These are phyloP conservation scores for Trissoscelio sp. DNA, from an alignment of 2,888 invertebrate species.

Conservation along the genomic window DNA sequence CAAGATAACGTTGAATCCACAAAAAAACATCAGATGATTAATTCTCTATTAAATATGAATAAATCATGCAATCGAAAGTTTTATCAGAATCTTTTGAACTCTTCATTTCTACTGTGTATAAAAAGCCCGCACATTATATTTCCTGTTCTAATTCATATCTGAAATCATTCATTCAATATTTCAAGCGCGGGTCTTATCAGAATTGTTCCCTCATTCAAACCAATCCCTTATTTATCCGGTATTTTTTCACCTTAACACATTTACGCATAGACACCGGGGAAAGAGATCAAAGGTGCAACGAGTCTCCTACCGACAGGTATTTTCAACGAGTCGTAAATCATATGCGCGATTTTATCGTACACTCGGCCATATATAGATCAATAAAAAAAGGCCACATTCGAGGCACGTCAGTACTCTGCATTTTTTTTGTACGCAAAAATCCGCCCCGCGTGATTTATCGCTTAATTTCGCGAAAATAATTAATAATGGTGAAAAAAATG, in stretches of 20 bases:
- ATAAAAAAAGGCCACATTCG: constrained; percentile 47
- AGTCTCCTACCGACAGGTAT: constrained; percentile 68
- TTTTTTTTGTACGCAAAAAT: constrained; percentile 29
- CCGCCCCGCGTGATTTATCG: constrained; percentile 53
- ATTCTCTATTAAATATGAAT: too few species aligned
- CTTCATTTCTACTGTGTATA: too few species aligned
- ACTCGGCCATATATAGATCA: constrained; percentile 64
- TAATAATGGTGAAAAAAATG: constrained; percentile 41
- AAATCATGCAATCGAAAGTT: neutral
- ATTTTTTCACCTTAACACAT: constrained; percentile 47
- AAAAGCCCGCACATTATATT: neutral
- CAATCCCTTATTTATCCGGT: constrained; percentile 56
- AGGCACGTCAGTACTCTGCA: constrained; percentile 22
- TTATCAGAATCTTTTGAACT: too few species aligned
- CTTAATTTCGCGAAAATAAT: constrained; percentile 62
- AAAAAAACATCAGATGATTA: neutral
- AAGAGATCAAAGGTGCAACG: constrained; percentile 69
- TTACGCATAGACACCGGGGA: constrained; percentile 49
- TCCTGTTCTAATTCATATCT: constrained; percentile 8
- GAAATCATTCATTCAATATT: constrained; percentile 28
- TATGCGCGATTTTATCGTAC: constrained; percentile 63
- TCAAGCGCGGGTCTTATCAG: constrained; percentile 33
- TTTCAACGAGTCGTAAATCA: constrained; percentile 70
- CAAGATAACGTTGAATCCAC: too few species aligned
- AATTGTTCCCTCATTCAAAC: constrained; percentile 18